These are phyloP conservation scores for Hirundo rustica DNA, from an alignment of 2,797 vertebrate genomes.

Conservation along the genomic window DNA sequence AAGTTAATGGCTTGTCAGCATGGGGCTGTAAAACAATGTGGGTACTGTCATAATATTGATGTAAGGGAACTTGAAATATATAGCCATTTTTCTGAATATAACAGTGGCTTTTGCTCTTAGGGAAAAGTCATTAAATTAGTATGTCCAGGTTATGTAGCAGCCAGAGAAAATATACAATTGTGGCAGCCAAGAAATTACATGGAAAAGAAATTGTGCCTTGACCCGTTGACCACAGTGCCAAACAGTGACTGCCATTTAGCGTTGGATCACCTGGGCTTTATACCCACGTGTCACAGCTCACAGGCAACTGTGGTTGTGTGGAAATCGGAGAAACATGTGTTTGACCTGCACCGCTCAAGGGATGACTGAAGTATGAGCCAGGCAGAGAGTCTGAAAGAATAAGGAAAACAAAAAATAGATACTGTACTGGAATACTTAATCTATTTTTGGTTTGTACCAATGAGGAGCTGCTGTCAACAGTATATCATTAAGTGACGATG, in stretches of 20 bases:
- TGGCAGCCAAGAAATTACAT: conserved; percentile 16
- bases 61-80: conserved; percentile 61
- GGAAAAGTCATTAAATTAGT: conserved; percentile 61
- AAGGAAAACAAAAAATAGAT: background rate
- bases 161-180: conserved; percentile 64
- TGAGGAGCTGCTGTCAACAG: background rate
- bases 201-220: conserved; percentile 41
- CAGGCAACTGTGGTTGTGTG: background rate
- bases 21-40: conserved; percentile 63
- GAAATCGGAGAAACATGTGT: background rate
- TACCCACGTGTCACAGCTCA: background rate
- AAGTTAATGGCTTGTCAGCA: conserved; percentile 66
- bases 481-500: background rate
- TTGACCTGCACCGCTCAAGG: background rate
- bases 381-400: background rate
- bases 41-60: conserved; percentile 69
- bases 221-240: background rate
- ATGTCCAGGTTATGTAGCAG: conserved; percentile 54
- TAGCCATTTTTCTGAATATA: conserved; percentile 54
- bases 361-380: background rate
- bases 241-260: conserved; percentile 9
- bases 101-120: conserved; percentile 54
- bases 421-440: background rate
- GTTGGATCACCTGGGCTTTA: conserved; percentile 10
- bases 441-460: background rate